These are phyloP conservation scores for Drosophila neonasuta DNA, from an alignment of 2,888 invertebrate genomes.

Conservation along the genomic window DNA sequence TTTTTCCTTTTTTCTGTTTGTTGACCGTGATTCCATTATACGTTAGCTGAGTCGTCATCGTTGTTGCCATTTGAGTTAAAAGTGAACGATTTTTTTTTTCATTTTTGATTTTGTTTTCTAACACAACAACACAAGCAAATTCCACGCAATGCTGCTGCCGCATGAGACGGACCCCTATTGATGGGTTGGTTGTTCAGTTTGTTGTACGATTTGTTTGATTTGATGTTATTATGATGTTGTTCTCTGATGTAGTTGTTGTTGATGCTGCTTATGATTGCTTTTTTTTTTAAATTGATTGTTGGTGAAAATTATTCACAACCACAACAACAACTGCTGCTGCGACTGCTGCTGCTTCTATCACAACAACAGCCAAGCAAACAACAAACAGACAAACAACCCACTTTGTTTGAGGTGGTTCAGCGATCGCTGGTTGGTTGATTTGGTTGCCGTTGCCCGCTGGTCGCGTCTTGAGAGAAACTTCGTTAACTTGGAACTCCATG, in stretches of 20 bases:
- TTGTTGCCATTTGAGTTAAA: conserved; percentile 63
- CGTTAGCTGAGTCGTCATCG: conserved; percentile 59
- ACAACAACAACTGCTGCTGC: conserved; percentile 4
- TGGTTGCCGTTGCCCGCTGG: conserved; percentile 45
- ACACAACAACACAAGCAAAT: conserved; percentile 65
- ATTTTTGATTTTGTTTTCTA: conserved; percentile 47
- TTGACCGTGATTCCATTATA: conserved; percentile 57
- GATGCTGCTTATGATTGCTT: not conserved
- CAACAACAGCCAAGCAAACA: conserved; percentile 1
- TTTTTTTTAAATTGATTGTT: conserved; percentile 7
- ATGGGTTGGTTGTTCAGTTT: conserved; percentile 23
- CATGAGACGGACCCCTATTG: conserved; percentile 38
- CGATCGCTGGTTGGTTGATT: conserved; percentile 33
- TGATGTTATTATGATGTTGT: conserved; percentile 34
- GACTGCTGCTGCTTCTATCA: conserved; percentile 7
- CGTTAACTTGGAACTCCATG: conserved; percentile 73
- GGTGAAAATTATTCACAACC: conserved; percentile 18
- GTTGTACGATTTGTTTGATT: conserved; percentile 26
- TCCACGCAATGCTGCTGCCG: conserved; percentile 58
- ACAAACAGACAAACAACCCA: conserved; percentile 27
- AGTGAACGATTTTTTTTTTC: conserved; percentile 63
- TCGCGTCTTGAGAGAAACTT: conserved; percentile 62
- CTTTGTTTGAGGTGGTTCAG: conserved; percentile 18
- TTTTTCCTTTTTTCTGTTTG: conserved; percentile 13
- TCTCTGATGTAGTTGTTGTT: conserved; percentile 5